Base-by-base conservation (phyloP, 1,140 invertebrate species). In the Sweltsa coloradensis region DNA sequence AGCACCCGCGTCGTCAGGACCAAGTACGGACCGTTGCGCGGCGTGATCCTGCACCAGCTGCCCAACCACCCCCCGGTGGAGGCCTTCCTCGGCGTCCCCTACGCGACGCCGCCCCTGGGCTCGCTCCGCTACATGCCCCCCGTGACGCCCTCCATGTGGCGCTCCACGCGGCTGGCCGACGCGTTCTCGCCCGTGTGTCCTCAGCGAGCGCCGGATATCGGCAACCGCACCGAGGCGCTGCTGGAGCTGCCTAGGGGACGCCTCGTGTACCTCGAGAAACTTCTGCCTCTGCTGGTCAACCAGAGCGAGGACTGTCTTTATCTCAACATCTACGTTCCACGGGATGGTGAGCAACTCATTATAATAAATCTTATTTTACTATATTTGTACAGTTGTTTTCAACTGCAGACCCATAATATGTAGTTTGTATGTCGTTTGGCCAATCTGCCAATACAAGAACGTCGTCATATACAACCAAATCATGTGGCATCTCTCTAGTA, bases 241-340 rank as follows among this genome's bases (percentile, higher is more conserved):
- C 65, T 83, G 52, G 70, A 79, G 53, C 78, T 87, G 56, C 89
- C 93, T 6, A 72, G 82, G 25, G 83, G 80, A 11, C 74, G 87
- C 16, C 75, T 92, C 25, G 75, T 81, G 22, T 84, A 89, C 60
- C 72, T 96, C 23, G 80, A 87, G 55, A 76, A 83, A 51, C 70
- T 96, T 52, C 68, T 85, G 44, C 85, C 88, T 6, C 71, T 87
- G 51, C 72, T 96, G 26, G 76, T 75, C 53, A 89, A 95, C 61
- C 89, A 95, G 71, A 90, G 83, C 65, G 94, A 97, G 72, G 94
- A 98, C 72, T 98, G 94, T 65, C 81, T 97, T 56, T 96, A 95
- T 66, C 76, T 97, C 55, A 97, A 97, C 69, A 78, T 97, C 50
- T 97, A 94, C 67, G 86, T 93, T 49, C 93, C 93, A 52, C 77